These are phyloP conservation scores for Tenrec ecaudatus DNA, from an alignment of 2,113 vertebrate genomes.

Conservation along the genomic window DNA sequence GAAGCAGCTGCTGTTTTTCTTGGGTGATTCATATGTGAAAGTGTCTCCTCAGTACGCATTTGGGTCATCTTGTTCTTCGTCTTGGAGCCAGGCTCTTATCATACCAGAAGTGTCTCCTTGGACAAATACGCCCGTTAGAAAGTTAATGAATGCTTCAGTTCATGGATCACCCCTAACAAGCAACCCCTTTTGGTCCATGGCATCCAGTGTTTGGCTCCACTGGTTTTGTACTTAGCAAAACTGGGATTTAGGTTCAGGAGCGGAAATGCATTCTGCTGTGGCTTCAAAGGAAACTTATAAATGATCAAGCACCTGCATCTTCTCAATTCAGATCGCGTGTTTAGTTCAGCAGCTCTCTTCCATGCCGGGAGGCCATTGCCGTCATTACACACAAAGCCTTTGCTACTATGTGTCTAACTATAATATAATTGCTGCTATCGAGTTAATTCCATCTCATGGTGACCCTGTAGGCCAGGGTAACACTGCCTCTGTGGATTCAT, in stretches of 20 bases:
- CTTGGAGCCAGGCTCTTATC: constrained; percentile 56
- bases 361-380: constrained; percentile 3
- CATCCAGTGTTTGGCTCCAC: constrained; percentile 22
- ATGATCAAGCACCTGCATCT: neutral
- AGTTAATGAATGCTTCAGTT: constrained; percentile 23
- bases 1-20: constrained; percentile 60
- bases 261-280: neutral
- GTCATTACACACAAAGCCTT: constrained; percentile 26
- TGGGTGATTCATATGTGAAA: constrained; percentile 69
- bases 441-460: too few relatives aligned
- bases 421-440: too few relatives aligned
- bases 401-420: neutral
- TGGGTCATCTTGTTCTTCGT: constrained; percentile 57
- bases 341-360: constrained; percentile 31
- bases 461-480: too few relatives aligned
- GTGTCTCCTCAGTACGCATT: constrained; percentile 24
- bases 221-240: neutral
- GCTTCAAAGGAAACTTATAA: constrained; percentile 32
- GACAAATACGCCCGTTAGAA: constrained; percentile 47
- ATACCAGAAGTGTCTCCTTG: constrained; percentile 49
- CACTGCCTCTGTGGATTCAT: too few relatives aligned
- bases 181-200: neutral
- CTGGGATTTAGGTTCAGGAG: constrained; percentile 5
- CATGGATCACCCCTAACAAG: neutral
- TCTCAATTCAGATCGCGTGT: constrained; percentile 11